Evolutionary conservation across 2,113 vertebrate species (phyloP).

Genomic region (Anguilla japonica): DNA sequence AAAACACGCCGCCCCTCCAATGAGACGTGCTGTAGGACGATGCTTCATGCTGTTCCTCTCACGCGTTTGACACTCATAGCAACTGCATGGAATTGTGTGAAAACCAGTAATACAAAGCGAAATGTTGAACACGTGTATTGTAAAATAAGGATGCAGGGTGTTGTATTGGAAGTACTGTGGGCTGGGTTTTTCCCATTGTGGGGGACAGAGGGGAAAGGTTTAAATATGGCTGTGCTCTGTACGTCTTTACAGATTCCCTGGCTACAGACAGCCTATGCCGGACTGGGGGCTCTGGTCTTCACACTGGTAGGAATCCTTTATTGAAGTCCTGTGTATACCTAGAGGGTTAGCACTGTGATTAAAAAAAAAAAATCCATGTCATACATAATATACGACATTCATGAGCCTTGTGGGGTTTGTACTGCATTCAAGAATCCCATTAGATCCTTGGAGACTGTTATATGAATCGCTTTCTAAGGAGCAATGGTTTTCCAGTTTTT

Average conservation of each 20-base stretch:
- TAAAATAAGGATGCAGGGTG: no score
- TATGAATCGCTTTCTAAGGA: no score
- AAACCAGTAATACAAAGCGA: neutral
- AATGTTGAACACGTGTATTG: no score
- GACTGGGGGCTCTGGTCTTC: constrained; percentile 52
- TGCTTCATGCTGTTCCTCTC: neutral
- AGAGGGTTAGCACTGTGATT: neutral
- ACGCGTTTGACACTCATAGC: neutral
- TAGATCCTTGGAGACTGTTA: neutral
- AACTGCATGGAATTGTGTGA: neutral
- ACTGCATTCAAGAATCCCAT: neutral
- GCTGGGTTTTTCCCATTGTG: no score
- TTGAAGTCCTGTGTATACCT: neutral
- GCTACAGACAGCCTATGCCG: constrained; percentile 53
- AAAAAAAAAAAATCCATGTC: no score
- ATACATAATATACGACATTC: no score
- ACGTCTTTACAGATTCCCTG: constrained; percentile 45
- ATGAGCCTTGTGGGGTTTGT: neutral
- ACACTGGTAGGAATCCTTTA: constrained; percentile 43
- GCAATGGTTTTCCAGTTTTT: no score
- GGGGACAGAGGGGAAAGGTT: neutral
- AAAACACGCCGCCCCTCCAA: neutral
- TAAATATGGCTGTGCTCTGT: neutral
- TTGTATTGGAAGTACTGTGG: no score
- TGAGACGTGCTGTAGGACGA: neutral